phyloP scores from a whole-genome alignment of 2,113 vertebrate species.

The Dromiciops gliroides region DNA sequence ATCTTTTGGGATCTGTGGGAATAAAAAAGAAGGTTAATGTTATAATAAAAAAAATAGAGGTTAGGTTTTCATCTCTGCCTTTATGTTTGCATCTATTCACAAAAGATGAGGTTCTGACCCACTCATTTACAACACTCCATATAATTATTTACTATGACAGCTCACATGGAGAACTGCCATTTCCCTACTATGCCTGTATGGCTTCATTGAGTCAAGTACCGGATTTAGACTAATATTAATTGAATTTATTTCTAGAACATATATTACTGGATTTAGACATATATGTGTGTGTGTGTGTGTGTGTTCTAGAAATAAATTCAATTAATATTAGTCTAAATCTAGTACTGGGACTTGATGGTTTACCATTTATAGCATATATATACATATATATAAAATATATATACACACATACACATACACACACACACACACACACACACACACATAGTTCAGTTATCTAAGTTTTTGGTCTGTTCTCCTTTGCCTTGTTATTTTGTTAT shows the following conservation, averaged over 20 bases:
- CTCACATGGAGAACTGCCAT: conserved; percentile 7
- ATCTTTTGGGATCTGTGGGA: conserved; percentile 58
- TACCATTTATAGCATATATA: no score
- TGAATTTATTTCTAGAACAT: background rate
- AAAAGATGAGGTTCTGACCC: conserved; percentile 66
- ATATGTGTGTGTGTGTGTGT: no score
- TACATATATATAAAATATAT: no score
- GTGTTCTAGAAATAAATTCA: conserved; percentile 3
- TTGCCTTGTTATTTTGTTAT: background rate
- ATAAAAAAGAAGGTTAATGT: conserved; percentile 66
- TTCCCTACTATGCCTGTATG: background rate
- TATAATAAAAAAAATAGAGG: conserved; percentile 37
- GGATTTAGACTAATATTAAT: background rate
- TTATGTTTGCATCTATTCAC: conserved; percentile 65
- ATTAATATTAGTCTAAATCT: background rate
- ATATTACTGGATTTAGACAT: no score
- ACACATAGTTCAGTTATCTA: background rate
- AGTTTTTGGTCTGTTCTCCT: background rate
- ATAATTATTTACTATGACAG: conserved; percentile 60
- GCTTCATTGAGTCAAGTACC: conserved; percentile 8
- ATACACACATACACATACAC: no score
- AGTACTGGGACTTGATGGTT: no score
- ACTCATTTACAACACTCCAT: conserved; percentile 67
- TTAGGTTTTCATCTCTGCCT: conserved; percentile 59
- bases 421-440: no score